phyloP scores from a whole-genome alignment of 2,888 invertebrate genomes.

The Hemithea aestivaria region DNA sequence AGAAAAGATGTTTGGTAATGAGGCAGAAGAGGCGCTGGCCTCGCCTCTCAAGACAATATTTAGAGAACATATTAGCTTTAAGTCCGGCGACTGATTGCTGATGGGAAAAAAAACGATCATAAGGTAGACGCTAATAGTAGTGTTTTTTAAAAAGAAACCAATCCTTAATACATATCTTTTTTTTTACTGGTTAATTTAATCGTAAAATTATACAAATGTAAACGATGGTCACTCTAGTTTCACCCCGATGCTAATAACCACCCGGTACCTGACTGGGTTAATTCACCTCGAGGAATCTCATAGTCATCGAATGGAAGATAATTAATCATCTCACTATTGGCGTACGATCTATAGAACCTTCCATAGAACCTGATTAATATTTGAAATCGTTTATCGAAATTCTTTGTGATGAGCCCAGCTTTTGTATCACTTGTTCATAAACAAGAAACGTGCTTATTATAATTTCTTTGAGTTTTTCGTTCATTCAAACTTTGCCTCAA shows the following conservation, averaged over 20 bases:
- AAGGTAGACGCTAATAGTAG: too few relatives aligned
- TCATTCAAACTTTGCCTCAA: too few relatives aligned
- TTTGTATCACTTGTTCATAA: constrained; percentile 12
- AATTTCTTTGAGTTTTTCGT: constrained; percentile 8
- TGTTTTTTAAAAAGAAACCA: too few relatives aligned
- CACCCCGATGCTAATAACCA: constrained; percentile 23
- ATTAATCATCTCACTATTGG: constrained; percentile 50
- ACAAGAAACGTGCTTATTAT: constrained; percentile 8
- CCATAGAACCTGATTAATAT: constrained; percentile 46
- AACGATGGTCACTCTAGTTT: constrained; percentile 5
- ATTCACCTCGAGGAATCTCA: constrained; percentile 32
- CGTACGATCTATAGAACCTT: constrained; percentile 39
- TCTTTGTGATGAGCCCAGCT: constrained; percentile 16
- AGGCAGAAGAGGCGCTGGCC: too few relatives aligned
- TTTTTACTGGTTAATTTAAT: too few relatives aligned
- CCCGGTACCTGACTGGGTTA: constrained; percentile 27
- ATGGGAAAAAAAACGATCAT: too few relatives aligned
- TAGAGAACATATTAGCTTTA: too few relatives aligned
- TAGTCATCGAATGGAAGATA: constrained; percentile 42
- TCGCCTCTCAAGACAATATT: too few relatives aligned
- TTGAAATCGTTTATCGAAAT: constrained; percentile 29
- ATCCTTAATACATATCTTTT: too few relatives aligned
- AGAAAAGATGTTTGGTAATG: too few relatives aligned
- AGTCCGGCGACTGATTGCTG: too few relatives aligned
- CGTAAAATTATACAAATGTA: background rate